Percentiles rank a stretch among this genome's conserved stretches.
Conservation (phyloP, 2,888 invertebrate species). For the Teinopalpus imperialis region DNA sequence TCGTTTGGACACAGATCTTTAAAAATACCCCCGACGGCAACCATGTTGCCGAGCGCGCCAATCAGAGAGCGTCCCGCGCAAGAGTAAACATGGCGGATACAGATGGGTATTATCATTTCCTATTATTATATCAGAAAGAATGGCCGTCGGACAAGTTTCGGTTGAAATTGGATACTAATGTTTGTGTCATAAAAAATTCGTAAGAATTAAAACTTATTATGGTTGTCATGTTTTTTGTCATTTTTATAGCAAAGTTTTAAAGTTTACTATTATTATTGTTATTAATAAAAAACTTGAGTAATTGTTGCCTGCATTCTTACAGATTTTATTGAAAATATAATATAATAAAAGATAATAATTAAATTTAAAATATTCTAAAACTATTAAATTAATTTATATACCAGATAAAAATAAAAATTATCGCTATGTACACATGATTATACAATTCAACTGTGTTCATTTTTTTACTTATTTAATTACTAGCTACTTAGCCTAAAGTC, state of each 20-base stretch:
- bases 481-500: background rate
- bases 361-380: no score
- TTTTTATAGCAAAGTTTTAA: no score
- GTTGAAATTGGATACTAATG: slow-evolving; percentile 27
- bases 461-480: no score
- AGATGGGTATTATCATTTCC: slow-evolving; percentile 55
- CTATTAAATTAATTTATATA: no score
- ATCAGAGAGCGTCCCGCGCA: slow-evolving; percentile 52
- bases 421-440: no score
- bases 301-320: no score
- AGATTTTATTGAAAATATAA: no score
- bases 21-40: slow-evolving; percentile 47
- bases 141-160: slow-evolving; percentile 38
- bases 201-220: background rate
- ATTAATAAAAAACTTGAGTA: no score
- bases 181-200: background rate
- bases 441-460: no score
- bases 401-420: no score
- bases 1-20: slow-evolving; percentile 37
- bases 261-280: no score
- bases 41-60: slow-evolving; percentile 68
- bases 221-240: background rate
- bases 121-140: slow-evolving; percentile 52
- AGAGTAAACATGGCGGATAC: slow-evolving; percentile 63
- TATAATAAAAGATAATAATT: no score